A percentile compares a stretch with the other conserved stretches of the same genome.
These are phyloP conservation scores for Sebastiscus tertius DNA, from an alignment of 2,797 vertebrate genomes.

Conservation along the genomic window DNA sequence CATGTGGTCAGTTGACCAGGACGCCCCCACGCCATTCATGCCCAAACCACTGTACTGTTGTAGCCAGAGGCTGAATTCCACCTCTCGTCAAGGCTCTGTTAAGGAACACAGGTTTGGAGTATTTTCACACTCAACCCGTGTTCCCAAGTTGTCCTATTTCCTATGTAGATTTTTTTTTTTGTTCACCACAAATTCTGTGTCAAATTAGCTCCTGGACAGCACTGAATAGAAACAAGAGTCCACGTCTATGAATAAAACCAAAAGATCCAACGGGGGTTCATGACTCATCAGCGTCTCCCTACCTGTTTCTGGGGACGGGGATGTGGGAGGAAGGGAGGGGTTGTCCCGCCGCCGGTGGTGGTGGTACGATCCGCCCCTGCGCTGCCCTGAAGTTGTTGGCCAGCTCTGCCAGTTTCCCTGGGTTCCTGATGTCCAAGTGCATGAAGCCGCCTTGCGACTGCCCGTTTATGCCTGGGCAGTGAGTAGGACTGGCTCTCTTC, in stretches of 20 bases:
- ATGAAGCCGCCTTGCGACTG: conserved; percentile 76
- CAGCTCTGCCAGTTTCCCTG: conserved; percentile 73
- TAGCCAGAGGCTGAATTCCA: conserved; percentile 63
- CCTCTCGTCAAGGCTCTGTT: conserved; percentile 27
- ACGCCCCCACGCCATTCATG: conserved; percentile 61
- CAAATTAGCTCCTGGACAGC: conserved; percentile 2
- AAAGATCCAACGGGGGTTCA: neutral
- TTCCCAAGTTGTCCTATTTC: neutral
- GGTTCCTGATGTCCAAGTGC: conserved; percentile 78
- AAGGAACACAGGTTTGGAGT: conserved; percentile 27
- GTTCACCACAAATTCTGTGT: conserved; percentile 9
- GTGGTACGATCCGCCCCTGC: conserved; percentile 58
- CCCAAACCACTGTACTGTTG: conserved; percentile 60
- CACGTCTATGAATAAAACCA: neutral
- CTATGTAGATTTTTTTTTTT: conserved; percentile 13
- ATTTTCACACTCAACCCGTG: neutral
- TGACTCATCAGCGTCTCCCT: conserved; percentile 9
- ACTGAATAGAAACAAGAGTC: conserved; percentile 8
- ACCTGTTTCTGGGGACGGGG: conserved; percentile 86
- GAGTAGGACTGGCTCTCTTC: conserved; percentile 80
- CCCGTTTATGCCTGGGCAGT: conserved; percentile 73
- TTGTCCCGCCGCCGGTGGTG: conserved; percentile 57
- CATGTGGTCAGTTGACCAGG: conserved; percentile 71
- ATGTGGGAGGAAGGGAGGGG: conserved; percentile 81
- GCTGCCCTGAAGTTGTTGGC: conserved; percentile 65